Conservation (phyloP, 2,888 invertebrate genomes). For the Cetonia aurata region DNA sequence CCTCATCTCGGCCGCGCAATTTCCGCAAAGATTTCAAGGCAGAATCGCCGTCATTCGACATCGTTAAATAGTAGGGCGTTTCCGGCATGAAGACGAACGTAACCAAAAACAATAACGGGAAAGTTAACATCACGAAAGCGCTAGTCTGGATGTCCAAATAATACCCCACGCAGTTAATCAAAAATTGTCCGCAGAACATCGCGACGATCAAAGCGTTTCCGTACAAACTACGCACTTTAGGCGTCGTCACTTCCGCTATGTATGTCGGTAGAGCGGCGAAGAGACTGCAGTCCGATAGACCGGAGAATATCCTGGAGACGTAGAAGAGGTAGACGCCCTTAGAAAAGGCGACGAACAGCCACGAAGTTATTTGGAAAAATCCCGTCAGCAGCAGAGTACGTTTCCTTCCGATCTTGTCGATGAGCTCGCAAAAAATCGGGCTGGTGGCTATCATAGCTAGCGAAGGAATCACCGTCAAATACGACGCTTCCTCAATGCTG, state of each 20-base stretch:
- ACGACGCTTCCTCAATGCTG: slow-evolving; percentile 59
- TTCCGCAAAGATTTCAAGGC: slow-evolving; percentile 54
- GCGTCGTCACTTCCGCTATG: slow-evolving; percentile 59
- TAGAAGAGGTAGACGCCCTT: slow-evolving; percentile 57
- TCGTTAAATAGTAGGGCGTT: slow-evolving; percentile 59
- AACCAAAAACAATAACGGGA: slow-evolving; percentile 71
- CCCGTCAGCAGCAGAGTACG: slow-evolving; percentile 54
- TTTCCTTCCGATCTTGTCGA: slow-evolving; percentile 58
- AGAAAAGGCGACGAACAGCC: slow-evolving; percentile 45
- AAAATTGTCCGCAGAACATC: slow-evolving; percentile 56
- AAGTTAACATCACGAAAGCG: slow-evolving; percentile 70
- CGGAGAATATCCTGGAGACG: slow-evolving; percentile 55
- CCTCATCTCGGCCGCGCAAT: slow-evolving; percentile 55
- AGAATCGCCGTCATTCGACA: slow-evolving; percentile 52
- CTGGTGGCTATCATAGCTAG: slow-evolving; percentile 53
- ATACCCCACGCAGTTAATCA: slow-evolving; percentile 69
- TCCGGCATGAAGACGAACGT: slow-evolving; percentile 65
- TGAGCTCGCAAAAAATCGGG: slow-evolving; percentile 53
- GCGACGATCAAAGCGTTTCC: slow-evolving; percentile 56
- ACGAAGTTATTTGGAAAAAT: slow-evolving; percentile 53
- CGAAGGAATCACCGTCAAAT: slow-evolving; percentile 58
- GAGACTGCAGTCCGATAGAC: slow-evolving; percentile 56
- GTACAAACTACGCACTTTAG: slow-evolving; percentile 58
- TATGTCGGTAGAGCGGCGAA: slow-evolving; percentile 58
- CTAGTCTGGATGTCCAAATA: slow-evolving; percentile 69